Conservation (phyloP, 2,888 invertebrate species). For the Flexamia atlantica region DNA sequence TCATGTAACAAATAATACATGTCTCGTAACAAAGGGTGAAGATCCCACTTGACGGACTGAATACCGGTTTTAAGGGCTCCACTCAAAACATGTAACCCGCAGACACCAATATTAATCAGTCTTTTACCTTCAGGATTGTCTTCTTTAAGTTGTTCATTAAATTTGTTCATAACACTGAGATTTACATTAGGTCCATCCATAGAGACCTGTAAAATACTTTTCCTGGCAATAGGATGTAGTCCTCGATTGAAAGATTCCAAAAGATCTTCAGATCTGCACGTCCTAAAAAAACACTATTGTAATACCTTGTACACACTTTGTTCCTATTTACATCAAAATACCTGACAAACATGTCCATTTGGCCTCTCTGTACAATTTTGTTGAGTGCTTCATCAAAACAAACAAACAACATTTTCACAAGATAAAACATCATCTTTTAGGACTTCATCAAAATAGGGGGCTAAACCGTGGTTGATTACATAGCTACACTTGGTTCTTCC, state of each 20-base stretch:
- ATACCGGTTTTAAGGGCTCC: too few species aligned
- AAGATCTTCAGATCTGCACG: neutral
- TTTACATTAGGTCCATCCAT: constrained; percentile 14
- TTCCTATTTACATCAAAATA: neutral
- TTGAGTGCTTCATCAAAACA: constrained; percentile 15
- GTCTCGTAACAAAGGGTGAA: neutral
- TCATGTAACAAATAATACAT: constrained; percentile 5
- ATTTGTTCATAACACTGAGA: neutral
- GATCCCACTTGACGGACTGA: too few species aligned
- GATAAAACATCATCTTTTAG: neutral
- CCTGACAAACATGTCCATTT: constrained; percentile 30
- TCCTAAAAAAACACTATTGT: constrained; percentile 3
- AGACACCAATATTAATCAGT: neutral
- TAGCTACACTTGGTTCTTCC: neutral
- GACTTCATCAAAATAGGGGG: neutral
- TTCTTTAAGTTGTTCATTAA: neutral
- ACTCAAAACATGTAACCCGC: neutral
- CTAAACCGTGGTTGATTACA: neutral
- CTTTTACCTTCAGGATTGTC: neutral
- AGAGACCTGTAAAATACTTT: neutral
- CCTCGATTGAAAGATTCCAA: neutral
- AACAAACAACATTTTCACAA: constrained; percentile 21
- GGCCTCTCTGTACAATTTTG: constrained; percentile 9
- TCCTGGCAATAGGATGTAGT: neutral
- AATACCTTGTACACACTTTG: neutral